Percentiles rank a stretch among this genome's conserved stretches.
Conservation (phyloP, 2,113 vertebrate species). For the Halichoeres trimaculatus region DNA sequence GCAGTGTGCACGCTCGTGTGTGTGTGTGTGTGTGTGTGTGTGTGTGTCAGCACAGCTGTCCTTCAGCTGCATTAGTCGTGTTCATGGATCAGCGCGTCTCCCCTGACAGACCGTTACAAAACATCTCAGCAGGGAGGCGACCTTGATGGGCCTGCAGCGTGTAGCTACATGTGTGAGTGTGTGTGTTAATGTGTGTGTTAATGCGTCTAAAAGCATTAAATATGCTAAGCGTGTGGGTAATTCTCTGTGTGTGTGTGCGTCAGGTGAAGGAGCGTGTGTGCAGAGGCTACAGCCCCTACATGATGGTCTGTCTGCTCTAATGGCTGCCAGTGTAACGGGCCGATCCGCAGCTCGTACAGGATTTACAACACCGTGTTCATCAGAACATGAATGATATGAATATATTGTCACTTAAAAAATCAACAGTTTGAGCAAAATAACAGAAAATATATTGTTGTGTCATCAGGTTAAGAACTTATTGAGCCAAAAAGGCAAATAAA, state of each 20-base stretch:
- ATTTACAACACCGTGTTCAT: constrained; percentile 8
- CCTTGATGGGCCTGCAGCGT: constrained; percentile 17
- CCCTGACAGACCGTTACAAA: constrained; percentile 22
- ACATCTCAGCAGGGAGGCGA: constrained; percentile 46
- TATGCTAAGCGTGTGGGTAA: constrained; percentile 11
- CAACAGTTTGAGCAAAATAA: no score
- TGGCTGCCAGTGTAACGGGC: constrained; percentile 38
- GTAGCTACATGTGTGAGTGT: background rate
- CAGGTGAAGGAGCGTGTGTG: background rate
- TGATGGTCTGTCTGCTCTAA: constrained; percentile 33
- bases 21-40: background rate
- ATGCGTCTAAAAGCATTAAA: constrained; percentile 9
- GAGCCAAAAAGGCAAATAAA: no score
- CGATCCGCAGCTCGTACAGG: constrained; percentile 9
- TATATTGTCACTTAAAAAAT: no score
- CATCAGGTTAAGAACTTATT: no score
- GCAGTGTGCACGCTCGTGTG: no score
- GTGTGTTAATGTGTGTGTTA: background rate
- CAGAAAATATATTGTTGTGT: no score
- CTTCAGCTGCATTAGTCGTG: constrained; percentile 37
- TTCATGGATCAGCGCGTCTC: constrained; percentile 38
- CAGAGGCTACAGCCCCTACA: constrained; percentile 25
- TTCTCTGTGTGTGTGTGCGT: background rate
- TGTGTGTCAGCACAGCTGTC: constrained; percentile 21
- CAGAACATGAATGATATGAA: no score